These are phyloP conservation scores for Puntigrus tetrazona DNA, from an alignment of 2,113 vertebrate species.

Conservation along the genomic window DNA sequence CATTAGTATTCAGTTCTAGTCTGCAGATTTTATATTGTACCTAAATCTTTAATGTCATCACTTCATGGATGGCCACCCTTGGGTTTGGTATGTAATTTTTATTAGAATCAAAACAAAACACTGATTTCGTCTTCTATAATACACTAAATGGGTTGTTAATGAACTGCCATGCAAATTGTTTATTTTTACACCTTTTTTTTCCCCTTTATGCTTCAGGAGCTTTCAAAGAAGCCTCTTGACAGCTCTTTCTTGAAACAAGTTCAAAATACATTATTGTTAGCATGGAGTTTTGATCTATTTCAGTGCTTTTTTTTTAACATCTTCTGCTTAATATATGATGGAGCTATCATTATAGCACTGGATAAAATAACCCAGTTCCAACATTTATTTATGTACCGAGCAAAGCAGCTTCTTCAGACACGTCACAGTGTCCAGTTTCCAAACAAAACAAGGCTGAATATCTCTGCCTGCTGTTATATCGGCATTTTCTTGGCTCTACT, in stretches of 20 bases:
- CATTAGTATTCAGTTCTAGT: not conserved
- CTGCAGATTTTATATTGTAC: not conserved
- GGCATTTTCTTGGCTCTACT: constrained; percentile 62
- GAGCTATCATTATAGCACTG: constrained; percentile 15
- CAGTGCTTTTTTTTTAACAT: not conserved
- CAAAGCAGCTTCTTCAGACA: constrained; percentile 44
- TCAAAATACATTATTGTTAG: not conserved
- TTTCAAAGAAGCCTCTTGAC: not conserved
- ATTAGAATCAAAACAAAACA: not conserved
- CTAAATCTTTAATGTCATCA: constrained; percentile 2
- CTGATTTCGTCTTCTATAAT: not conserved
- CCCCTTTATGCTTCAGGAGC: not conserved
- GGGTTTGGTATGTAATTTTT: not conserved
- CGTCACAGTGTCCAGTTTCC: constrained; percentile 49
- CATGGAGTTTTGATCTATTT: not conserved
- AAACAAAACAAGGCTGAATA: constrained; percentile 61
- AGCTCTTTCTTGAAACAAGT: not conserved
- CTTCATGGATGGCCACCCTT: not conserved
- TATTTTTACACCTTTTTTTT: not conserved
- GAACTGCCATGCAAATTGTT: not conserved
- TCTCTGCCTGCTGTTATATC: constrained; percentile 53
- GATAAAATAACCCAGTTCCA: constrained; percentile 34
- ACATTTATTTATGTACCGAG: constrained; percentile 62
- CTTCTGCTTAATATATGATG: not conserved
- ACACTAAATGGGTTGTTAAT: not conserved